Conservation (phyloP, 2,888 invertebrate genomes). For the Rhyacophila evoluta region DNA sequence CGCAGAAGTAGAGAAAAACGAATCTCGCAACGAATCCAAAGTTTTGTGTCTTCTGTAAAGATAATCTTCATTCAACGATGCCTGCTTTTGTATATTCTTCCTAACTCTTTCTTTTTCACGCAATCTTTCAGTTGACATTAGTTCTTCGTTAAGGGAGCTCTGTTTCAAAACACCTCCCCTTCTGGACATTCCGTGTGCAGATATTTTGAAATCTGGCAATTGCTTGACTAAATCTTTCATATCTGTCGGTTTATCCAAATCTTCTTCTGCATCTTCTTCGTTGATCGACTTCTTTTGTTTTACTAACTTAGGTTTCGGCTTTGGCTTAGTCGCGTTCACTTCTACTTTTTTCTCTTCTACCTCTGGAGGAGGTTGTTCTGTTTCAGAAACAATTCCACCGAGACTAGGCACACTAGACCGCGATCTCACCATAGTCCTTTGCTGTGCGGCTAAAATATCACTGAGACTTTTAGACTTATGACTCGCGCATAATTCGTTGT, state of each 20-base stretch:
- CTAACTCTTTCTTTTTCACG: slow-evolving; percentile 85
- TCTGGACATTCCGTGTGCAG: slow-evolving; percentile 64
- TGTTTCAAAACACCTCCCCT: slow-evolving; percentile 81
- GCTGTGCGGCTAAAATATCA: slow-evolving; percentile 82
- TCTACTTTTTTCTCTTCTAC: slow-evolving; percentile 54
- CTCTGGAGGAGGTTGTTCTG: slow-evolving; percentile 56
- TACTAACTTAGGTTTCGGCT: slow-evolving; percentile 72
- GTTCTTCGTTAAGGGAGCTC: slow-evolving; percentile 88
- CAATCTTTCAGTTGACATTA: slow-evolving; percentile 88
- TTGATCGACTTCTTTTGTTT: slow-evolving; percentile 90
- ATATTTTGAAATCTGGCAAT: slow-evolving; percentile 75
- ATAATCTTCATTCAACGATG: slow-evolving; percentile 88
- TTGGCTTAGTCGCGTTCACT: slow-evolving; percentile 55
- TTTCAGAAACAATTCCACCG: slow-evolving; percentile 64
- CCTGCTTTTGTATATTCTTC: slow-evolving; percentile 89
- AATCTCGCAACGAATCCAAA: slow-evolving; percentile 78
- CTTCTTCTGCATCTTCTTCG: slow-evolving; percentile 78
- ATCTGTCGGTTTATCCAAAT: slow-evolving; percentile 76
- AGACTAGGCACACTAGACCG: slow-evolving; percentile 82
- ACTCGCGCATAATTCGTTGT: slow-evolving; percentile 62
- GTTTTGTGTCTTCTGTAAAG: slow-evolving; percentile 77
- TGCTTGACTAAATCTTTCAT: slow-evolving; percentile 76
- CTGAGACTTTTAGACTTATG: slow-evolving; percentile 87
- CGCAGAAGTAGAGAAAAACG: slow-evolving; percentile 78
- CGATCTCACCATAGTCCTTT: slow-evolving; percentile 78